phyloP scores from a whole-genome alignment of 2,113 vertebrate genomes.

The Hemicordylus capensis region DNA sequence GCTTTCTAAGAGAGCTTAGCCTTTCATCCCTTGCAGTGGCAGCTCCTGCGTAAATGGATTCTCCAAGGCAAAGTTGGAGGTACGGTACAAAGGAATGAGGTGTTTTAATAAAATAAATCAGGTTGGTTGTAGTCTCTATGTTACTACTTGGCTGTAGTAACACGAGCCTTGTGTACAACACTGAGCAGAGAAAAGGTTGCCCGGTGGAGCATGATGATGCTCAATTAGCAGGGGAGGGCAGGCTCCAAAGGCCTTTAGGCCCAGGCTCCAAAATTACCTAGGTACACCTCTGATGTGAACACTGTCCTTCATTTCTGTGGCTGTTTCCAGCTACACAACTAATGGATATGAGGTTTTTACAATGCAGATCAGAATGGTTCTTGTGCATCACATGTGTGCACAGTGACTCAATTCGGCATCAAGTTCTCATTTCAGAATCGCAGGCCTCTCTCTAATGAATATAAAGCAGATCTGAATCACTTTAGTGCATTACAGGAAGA shows the following conservation, averaged over 20 bases:
- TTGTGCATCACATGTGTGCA: not conserved
- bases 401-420: too few species aligned
- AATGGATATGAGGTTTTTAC: not conserved
- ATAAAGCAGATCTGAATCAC: too few species aligned
- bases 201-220: too few species aligned
- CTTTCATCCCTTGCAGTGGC: constrained; percentile 6
- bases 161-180: not conserved
- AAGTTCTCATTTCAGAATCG: too few species aligned
- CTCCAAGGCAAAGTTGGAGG: not conserved
- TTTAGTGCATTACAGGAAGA: too few species aligned
- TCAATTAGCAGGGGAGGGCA: too few species aligned
- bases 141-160: not conserved
- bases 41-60: not conserved
- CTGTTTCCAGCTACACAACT: not conserved
- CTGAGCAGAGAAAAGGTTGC: not conserved
- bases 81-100: not conserved
- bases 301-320: not conserved
- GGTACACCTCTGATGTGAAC: too few species aligned
- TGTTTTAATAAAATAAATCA: not conserved
- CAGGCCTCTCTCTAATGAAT: too few species aligned
- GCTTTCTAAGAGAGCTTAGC: not conserved
- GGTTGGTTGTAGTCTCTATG: not conserved
- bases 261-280: too few species aligned
- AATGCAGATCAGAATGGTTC: not conserved
- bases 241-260: too few species aligned